A percentile compares a stretch with the other conserved stretches of the same genome.
phyloP scores from a whole-genome alignment of 2,888 invertebrate species.

The Eupithecia dodoneata region DNA sequence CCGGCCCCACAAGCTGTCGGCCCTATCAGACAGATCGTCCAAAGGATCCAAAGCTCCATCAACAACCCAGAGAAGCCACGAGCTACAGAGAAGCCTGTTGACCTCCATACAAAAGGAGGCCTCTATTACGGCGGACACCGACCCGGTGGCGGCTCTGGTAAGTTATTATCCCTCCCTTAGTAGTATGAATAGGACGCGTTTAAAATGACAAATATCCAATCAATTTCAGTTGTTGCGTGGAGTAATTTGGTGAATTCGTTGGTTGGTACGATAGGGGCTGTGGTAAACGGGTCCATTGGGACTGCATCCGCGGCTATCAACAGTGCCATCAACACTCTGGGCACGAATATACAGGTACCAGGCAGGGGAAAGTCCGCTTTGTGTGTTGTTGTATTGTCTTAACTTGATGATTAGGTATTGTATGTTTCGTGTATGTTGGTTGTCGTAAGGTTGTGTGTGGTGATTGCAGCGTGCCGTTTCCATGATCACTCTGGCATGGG shows the following conservation, averaged over 20 bases:
- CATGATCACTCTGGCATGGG: neutral
- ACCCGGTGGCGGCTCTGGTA: slow-evolving; percentile 38
- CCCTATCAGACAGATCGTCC: slow-evolving; percentile 59
- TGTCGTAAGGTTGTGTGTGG: neutral
- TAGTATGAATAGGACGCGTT: neutral
- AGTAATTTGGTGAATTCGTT: slow-evolving; percentile 65
- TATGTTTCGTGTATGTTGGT: slow-evolving; percentile 8
- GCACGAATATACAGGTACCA: slow-evolving; percentile 74
- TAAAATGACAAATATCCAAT: slow-evolving; percentile 4
- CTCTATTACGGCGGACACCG: slow-evolving; percentile 35
- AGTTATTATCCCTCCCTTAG: neutral
- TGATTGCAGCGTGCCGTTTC: neutral
- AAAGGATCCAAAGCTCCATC: slow-evolving; percentile 51
- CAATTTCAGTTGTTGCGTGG: slow-evolving; percentile 67
- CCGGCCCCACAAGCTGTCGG: slow-evolving; percentile 42
- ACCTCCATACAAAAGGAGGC: slow-evolving; percentile 47
- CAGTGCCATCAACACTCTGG: slow-evolving; percentile 72
- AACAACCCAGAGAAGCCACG: slow-evolving; percentile 61
- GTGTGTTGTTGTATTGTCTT: slow-evolving; percentile 43
- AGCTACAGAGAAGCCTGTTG: slow-evolving; percentile 47
- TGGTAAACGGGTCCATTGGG: slow-evolving; percentile 64
- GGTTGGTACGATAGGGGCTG: slow-evolving; percentile 67
- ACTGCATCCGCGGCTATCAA: slow-evolving; percentile 68
- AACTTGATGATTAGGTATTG: slow-evolving; percentile 3
- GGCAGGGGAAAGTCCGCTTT: slow-evolving; percentile 27